These are phyloP conservation scores for Chionomys nivalis DNA, from an alignment of 2,113 vertebrate genomes.

Conservation along the genomic window DNA sequence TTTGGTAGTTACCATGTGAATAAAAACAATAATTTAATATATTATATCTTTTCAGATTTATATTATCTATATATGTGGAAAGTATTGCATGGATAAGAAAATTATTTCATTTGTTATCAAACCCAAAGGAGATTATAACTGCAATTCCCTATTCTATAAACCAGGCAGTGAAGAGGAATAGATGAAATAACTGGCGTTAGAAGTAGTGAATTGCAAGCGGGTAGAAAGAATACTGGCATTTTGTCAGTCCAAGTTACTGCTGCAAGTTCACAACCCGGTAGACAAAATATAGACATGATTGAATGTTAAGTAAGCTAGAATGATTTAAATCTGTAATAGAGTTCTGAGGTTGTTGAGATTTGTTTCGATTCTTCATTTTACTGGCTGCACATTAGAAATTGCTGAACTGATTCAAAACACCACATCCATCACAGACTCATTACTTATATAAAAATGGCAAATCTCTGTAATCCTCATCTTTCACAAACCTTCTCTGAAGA, in stretches of 20 bases:
- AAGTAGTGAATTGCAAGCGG: background rate
- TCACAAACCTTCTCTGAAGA: constrained; percentile 17
- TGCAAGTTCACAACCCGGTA: constrained; percentile 20
- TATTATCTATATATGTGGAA: constrained; percentile 9
- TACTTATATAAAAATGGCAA: constrained; percentile 51
- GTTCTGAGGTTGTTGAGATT: constrained; percentile 40
- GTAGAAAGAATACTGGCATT: background rate
- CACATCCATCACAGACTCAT: constrained; percentile 29
- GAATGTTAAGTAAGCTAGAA: constrained; percentile 53
- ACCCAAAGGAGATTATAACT: constrained; percentile 25
- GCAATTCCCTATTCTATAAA: constrained; percentile 12
- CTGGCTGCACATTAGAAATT: constrained; percentile 56
- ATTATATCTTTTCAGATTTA: constrained; percentile 30
- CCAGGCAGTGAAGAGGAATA: background rate
- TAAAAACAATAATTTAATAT: constrained; percentile 43
- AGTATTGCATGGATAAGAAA: constrained; percentile 18
- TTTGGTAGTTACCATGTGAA: constrained; percentile 1
- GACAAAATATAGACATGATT: constrained; percentile 51
- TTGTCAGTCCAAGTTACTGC: constrained; percentile 44
- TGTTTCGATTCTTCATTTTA: constrained; percentile 54
- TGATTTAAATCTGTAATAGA: constrained; percentile 51
- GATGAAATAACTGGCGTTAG: constrained; percentile 2
- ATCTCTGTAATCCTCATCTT: constrained; percentile 11
- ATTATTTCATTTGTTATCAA: constrained; percentile 56
- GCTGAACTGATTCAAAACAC: background rate